A percentile compares a stretch with the other conserved stretches of the same genome.
phyloP scores from a whole-genome alignment of 2,888 invertebrate genomes.

The Morinoia aosen region DNA sequence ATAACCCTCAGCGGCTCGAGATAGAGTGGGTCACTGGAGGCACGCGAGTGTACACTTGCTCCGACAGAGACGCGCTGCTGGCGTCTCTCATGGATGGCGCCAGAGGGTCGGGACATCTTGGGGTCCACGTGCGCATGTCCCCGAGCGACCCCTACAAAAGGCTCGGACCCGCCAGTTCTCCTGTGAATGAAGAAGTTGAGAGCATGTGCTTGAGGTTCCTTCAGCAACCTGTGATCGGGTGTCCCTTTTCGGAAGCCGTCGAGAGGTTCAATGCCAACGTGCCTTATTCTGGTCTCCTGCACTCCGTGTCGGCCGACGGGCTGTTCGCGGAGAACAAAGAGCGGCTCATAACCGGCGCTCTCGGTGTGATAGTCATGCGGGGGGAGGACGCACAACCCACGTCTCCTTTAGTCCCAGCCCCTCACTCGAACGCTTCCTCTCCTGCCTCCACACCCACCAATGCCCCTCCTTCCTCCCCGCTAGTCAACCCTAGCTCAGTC shows the following conservation, averaged over 20 bases:
- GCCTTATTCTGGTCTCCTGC: constrained; percentile 96
- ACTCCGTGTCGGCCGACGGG: constrained; percentile 83
- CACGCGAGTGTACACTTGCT: constrained; percentile 80
- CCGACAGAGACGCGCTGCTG: constrained; percentile 83
- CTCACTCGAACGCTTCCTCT: constrained; percentile 39
- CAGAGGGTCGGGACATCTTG: constrained; percentile 95
- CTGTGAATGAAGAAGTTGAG: constrained; percentile 96
- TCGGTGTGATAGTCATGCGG: constrained; percentile 79
- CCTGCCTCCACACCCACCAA: constrained; percentile 21
- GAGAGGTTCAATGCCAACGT: constrained; percentile 97
- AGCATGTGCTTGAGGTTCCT: constrained; percentile 88
- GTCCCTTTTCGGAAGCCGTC: constrained; percentile 84
- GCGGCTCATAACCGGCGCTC: constrained; percentile 91
- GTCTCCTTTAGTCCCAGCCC: neutral
- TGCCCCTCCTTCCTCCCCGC: neutral
- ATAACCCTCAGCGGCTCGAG: constrained; percentile 92
- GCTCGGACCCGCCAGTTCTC: constrained; percentile 84
- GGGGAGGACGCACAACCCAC: neutral
- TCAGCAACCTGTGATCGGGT: constrained; percentile 78
- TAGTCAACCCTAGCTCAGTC: neutral
- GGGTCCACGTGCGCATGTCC: constrained; percentile 92
- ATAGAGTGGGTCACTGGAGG: constrained; percentile 95
- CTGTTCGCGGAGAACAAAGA: constrained; percentile 98
- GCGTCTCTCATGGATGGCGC: constrained; percentile 97
- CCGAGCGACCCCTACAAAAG: constrained; percentile 88